A percentile compares a stretch with the other conserved stretches of the same genome.
Conservation (phyloP, 2,888 invertebrate genomes). For the Leucophenga maculata region DNA sequence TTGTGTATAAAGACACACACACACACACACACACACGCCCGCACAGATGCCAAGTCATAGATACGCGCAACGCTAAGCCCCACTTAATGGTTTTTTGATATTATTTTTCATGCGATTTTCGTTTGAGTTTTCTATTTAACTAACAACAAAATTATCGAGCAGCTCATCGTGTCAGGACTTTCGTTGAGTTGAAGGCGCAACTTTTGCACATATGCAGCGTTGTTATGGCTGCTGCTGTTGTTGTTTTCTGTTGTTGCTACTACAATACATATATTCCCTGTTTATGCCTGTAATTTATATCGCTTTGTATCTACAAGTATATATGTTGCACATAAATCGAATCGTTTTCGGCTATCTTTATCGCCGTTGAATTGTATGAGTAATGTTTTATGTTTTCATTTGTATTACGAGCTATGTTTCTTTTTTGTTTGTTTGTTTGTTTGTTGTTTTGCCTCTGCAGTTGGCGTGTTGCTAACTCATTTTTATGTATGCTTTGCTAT, state of each 20-base stretch:
- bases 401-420: neutral
- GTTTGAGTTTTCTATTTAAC: conserved; percentile 18
- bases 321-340: too few relatives aligned
- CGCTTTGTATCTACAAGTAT: neutral
- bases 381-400: neutral
- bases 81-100: conserved; percentile 25
- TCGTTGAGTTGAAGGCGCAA: too few relatives aligned
- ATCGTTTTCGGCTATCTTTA: too few relatives aligned
- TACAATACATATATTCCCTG: too few relatives aligned
- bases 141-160: conserved; percentile 17
- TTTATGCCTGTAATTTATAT: neutral
- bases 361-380: too few relatives aligned
- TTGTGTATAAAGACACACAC: too few relatives aligned
- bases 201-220: neutral
- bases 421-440: neutral
- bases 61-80: neutral
- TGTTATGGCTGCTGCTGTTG: neutral
- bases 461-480: conserved; percentile 33
- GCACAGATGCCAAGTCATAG: neutral
- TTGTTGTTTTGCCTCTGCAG: neutral
- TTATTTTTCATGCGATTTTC: conserved; percentile 17
- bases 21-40: neutral
- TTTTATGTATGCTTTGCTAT: conserved; percentile 25
- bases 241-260: conserved; percentile 1
- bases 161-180: neutral